Base-by-base conservation (phyloP, 2,113 vertebrate genomes). In the Tyto alba region DNA sequence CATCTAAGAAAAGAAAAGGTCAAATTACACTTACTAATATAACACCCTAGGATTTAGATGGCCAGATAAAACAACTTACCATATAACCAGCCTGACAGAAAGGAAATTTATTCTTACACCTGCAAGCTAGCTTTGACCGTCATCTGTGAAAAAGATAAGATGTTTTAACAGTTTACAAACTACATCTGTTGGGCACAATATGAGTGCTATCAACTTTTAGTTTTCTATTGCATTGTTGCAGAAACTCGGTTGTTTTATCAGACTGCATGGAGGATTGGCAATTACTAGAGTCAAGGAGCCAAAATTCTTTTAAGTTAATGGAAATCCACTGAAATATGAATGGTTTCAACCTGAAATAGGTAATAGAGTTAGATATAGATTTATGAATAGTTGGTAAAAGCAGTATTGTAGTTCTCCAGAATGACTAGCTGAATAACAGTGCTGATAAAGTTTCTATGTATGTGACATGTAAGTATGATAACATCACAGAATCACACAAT, bases 391-490 rank as follows among this genome's bases (percentile, higher is more conserved):
- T 32, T 27, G 17, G 8, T 52, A 63, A 55, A 85, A 68, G 32
- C 57, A 63, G 22, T 52, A 41, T 59, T 68, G 36, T 40, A 67
- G 14, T 8, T 83, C 29, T 86, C 17, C 34, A 57, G 71, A 71
- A 67, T 0, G 0, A 17, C 21, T 50, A 73, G 8, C 21, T 41
- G 32, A 75, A 68, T 53, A 64, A 45, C 1, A 1, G 16, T 32
- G 30, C 15, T 69, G 52, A 66, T 52, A 13, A 85, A 76, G 14
- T 45, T 88, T 19, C 21, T 25, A 11, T 11, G 11, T 16, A 59
- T 85, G 27, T 50, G 5, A 52, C 23, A 23, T 23, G 3, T 17
- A 74, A 56, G 15, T 38, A 20, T 66, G 30, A 47, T 27, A 85
- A 63, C 26, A 64, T 8, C 52, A 82, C n/a, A 67, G 19, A 53